A percentile compares a stretch with the other conserved stretches of the same genome.
Conservation (phyloP, 1,140 invertebrate species). For the Lepeophtheirus salmonis region DNA sequence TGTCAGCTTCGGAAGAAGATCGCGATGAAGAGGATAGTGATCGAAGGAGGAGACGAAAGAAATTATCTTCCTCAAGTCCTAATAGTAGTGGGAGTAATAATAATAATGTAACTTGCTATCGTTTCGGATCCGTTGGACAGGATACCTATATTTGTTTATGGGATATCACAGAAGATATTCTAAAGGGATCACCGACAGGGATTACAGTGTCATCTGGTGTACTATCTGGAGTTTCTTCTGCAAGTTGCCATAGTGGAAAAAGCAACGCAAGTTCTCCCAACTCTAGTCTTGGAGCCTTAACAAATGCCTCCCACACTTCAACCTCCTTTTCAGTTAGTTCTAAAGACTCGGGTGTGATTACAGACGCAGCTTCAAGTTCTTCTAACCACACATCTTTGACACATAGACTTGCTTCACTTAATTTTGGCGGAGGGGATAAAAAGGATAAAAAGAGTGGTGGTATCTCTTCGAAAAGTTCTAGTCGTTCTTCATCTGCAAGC, state of each 20-base stretch:
- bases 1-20: constrained; percentile 39
- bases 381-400: constrained; percentile 27
- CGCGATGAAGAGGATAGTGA: constrained; percentile 17
- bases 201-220: constrained; percentile 13
- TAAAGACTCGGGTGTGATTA: constrained; percentile 8
- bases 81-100: constrained; percentile 20
- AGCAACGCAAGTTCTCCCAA: constrained; percentile 9
- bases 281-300: constrained; percentile 11
- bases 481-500: constrained; percentile 31
- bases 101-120: constrained; percentile 43
- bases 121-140: constrained; percentile 89
- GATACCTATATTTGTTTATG: constrained; percentile 94
- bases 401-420: constrained; percentile 30
- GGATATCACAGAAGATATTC: constrained; percentile 90
- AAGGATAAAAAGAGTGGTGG: constrained; percentile 35
- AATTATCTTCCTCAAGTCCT: constrained; percentile 3
- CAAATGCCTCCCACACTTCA: background rate
- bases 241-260: constrained; percentile 8
- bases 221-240: constrained; percentile 22
- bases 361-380: constrained; percentile 19
- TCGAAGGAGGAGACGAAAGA: constrained; percentile 4
- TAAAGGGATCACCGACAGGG: constrained; percentile 29
- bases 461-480: constrained; percentile 30
- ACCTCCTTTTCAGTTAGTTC: background rate
- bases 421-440: constrained; percentile 27